Evolutionary conservation across 2,888 invertebrate species (phyloP).

Genomic region (Acleris cristana): DNA sequence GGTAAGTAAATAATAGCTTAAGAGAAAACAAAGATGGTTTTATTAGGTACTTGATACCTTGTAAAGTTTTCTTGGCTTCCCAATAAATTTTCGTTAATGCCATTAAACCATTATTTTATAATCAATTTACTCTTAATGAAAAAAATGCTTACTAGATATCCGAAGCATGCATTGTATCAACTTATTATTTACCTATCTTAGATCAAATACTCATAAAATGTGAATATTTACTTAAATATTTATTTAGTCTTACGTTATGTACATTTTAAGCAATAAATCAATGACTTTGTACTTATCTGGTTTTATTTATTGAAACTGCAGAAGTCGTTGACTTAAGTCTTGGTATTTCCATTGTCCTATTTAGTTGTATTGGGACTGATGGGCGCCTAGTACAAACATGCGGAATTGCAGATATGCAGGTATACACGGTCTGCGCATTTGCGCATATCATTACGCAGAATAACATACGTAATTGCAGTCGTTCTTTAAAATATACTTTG

Average conservation of each 20-base stretch:
- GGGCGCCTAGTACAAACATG: no score
- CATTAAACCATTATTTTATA: neutral
- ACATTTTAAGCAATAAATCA: conserved; percentile 24
- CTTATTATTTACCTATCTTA: neutral
- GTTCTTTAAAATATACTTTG: no score
- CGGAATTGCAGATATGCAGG: no score
- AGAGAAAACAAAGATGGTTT: no score
- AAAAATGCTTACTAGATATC: neutral
- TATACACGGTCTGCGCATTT: no score
- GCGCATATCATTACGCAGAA: no score
- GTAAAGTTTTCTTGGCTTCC: no score
- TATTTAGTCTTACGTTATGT: conserved; percentile 10
- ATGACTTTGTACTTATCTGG: conserved; percentile 13
- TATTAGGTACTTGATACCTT: no score
- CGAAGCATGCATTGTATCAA: neutral
- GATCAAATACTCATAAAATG: conserved; percentile 5
- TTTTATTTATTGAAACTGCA: conserved; percentile 19
- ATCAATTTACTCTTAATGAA: neutral
- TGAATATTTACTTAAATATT: neutral
- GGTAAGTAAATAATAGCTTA: no score
- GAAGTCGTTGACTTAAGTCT: conserved; percentile 8
- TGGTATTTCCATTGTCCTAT: conserved; percentile 21
- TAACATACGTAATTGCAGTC: no score
- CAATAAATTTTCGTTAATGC: no score
- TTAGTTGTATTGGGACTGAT: conserved; percentile 6